Evolutionary conservation across 1,140 invertebrate genomes (phyloP).

Genomic region (Trachymyrmex septentrionalis): DNA sequence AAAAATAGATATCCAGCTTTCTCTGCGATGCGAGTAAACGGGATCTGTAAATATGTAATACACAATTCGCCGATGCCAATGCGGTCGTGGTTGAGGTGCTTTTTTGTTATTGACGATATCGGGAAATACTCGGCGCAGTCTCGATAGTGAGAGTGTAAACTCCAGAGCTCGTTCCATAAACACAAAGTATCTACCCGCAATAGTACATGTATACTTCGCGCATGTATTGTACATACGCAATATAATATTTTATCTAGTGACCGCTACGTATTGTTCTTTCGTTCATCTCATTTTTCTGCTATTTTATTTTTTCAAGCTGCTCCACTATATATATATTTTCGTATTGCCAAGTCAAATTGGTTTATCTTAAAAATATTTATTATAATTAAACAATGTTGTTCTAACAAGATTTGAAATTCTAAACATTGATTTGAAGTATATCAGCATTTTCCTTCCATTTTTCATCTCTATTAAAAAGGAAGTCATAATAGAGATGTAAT

Average conservation of each 20-base stretch:
- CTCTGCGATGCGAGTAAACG: slow-evolving; percentile 19
- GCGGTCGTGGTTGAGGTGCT: slow-evolving; percentile 47
- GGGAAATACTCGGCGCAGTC: slow-evolving; percentile 52
- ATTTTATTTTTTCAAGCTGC: not conserved
- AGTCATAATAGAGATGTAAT: no score
- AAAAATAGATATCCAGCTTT: slow-evolving; percentile 24
- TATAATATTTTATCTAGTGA: slow-evolving; percentile 62
- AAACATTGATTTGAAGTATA: no score
- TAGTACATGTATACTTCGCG: not conserved
- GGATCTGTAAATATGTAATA: slow-evolving; percentile 64
- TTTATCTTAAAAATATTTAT: not conserved
- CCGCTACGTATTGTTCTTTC: slow-evolving; percentile 29
- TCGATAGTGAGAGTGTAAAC: slow-evolving; percentile 69
- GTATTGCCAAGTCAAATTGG: slow-evolving; percentile 46
- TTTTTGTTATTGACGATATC: slow-evolving; percentile 71
- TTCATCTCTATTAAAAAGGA: no score
- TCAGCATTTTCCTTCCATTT: no score
- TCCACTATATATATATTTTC: slow-evolving; percentile 40
- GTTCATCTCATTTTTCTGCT: not conserved
- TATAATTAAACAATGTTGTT: not conserved
- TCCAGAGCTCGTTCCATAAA: slow-evolving; percentile 56
- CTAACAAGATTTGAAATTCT: no score
- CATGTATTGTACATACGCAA: slow-evolving; percentile 34
- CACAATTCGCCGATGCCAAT: slow-evolving; percentile 51
- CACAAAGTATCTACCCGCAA: slow-evolving; percentile 29